Conservation (phyloP, 2,797 vertebrate genomes). For the Phyllotis vaccarum region DNA sequence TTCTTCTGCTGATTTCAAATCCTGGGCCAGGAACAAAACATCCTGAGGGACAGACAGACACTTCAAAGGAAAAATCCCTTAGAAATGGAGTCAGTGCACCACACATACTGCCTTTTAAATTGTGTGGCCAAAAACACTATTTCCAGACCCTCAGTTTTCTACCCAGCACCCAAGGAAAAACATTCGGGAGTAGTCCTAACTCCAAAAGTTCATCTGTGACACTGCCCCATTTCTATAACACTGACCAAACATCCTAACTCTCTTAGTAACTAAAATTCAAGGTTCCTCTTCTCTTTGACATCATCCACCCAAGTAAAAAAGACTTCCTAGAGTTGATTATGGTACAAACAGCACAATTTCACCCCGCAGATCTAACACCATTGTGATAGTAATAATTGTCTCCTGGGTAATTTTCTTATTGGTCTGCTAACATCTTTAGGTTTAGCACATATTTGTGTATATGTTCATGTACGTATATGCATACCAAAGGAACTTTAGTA, state of each 20-base stretch:
- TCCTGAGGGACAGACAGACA: conserved; percentile 60
- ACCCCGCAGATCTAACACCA: not conserved
- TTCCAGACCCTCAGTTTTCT: conserved; percentile 48
- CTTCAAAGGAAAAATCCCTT: conserved; percentile 75
- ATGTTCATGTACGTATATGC: not conserved
- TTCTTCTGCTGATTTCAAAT: conserved; percentile 80
- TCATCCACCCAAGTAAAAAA: conserved; percentile 23
- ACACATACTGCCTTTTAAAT: conserved; percentile 61
- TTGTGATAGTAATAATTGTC: not conserved
- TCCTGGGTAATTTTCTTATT: not conserved
- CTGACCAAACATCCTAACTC: conserved; percentile 67
- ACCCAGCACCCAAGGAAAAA: conserved; percentile 56
- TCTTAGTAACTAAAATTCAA: conserved; percentile 61
- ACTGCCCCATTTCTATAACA: conserved; percentile 65
- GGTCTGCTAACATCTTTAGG: not conserved
- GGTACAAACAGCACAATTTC: conserved; percentile 21
- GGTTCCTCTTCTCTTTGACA: conserved; percentile 51
- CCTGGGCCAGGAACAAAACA: conserved; percentile 73
- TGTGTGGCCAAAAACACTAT: conserved; percentile 73
- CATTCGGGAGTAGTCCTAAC: conserved; percentile 73
- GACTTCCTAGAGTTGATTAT: conserved; percentile 57
- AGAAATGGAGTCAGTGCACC: conserved; percentile 76
- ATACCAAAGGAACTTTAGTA: conserved; percentile 13
- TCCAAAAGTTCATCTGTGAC: conserved; percentile 60
- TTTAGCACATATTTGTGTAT: not conserved